phyloP scores from a whole-genome alignment of 2,797 vertebrate species.

The Aldrovandia affinis region DNA sequence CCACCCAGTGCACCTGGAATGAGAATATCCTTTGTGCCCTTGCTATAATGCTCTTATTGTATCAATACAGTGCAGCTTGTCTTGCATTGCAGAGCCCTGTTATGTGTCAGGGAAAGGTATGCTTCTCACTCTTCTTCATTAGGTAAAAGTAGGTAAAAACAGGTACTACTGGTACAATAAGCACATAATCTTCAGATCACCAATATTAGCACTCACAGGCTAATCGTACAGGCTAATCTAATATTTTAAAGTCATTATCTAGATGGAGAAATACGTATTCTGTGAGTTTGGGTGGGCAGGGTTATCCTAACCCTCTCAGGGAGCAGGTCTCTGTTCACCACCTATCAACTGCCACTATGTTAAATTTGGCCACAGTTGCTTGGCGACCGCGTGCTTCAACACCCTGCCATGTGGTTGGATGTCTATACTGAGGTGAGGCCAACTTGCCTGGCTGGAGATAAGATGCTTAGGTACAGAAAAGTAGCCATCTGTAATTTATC shows the following conservation, averaged over 20 bases:
- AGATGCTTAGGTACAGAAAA: conserved; percentile 62
- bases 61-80: background rate
- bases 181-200: too few species aligned
- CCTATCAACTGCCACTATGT: conserved; percentile 40
- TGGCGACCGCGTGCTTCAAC: conserved; percentile 63
- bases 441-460: conserved; percentile 68
- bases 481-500: conserved; percentile 81
- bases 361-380: conserved; percentile 57
- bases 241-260: background rate
- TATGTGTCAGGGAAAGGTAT: background rate
- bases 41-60: background rate
- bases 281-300: background rate
- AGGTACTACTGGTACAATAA: too few species aligned
- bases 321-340: conserved; percentile 33
- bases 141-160: too few species aligned
- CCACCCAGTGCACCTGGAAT: background rate
- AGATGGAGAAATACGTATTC: background rate
- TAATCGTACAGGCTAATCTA: background rate
- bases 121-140: too few species aligned
- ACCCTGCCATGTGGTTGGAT: conserved; percentile 63
- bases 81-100: background rate
- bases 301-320: conserved; percentile 24
- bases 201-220: too few species aligned
- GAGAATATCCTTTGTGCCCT: background rate
- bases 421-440: conserved; percentile 69